Percentiles rank a stretch among this genome's conserved stretches.
phyloP scores from a whole-genome alignment of 37 sponge, comb jelly and placozoan species.

The Hormiphora californensis region DNA sequence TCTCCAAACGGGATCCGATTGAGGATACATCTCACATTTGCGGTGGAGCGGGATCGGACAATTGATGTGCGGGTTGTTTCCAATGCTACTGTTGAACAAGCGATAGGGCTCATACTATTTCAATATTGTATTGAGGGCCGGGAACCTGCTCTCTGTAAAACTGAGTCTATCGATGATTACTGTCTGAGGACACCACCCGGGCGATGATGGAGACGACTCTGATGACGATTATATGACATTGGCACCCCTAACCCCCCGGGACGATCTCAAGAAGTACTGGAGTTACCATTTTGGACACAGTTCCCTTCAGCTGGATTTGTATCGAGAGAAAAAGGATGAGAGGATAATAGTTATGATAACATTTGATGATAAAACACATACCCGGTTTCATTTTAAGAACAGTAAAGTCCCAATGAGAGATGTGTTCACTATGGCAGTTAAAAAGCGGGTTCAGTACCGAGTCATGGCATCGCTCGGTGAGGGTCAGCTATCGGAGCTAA shows the following conservation, averaged over 20 bases:
- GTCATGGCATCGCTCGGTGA: too few species aligned
- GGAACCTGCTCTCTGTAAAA: neutral
- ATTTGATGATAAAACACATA: slow-evolving; percentile 47
- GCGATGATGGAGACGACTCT: slow-evolving; percentile 3
- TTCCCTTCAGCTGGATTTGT: slow-evolving; percentile 4
- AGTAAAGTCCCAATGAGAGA: slow-evolving; percentile 36
- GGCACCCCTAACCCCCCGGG: slow-evolving; percentile 15
- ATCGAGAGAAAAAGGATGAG: slow-evolving; percentile 49
- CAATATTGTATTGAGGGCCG: slow-evolving; percentile 48
- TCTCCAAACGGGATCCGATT: neutral
- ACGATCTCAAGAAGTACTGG: slow-evolving; percentile 24
- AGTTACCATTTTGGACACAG: slow-evolving; percentile 12
- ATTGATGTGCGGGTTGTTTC: slow-evolving; percentile 26
- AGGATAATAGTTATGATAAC: slow-evolving; percentile 31
- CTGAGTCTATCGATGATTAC: slow-evolving; percentile 46
- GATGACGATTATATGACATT: slow-evolving; percentile 43
- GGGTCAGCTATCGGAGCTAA: neutral
- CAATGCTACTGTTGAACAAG: slow-evolving; percentile 14
- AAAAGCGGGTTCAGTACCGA: slow-evolving; percentile 16
- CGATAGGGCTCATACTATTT: slow-evolving; percentile 30
- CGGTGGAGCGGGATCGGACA: neutral
- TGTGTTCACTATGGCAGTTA: neutral
- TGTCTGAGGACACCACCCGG: slow-evolving; percentile 22
- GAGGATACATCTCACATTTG: neutral
- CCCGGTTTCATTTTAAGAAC: slow-evolving; percentile 27